phyloP scores from a whole-genome alignment of 1,140 invertebrate genomes.

The Meloidogyne exigua region DNA sequence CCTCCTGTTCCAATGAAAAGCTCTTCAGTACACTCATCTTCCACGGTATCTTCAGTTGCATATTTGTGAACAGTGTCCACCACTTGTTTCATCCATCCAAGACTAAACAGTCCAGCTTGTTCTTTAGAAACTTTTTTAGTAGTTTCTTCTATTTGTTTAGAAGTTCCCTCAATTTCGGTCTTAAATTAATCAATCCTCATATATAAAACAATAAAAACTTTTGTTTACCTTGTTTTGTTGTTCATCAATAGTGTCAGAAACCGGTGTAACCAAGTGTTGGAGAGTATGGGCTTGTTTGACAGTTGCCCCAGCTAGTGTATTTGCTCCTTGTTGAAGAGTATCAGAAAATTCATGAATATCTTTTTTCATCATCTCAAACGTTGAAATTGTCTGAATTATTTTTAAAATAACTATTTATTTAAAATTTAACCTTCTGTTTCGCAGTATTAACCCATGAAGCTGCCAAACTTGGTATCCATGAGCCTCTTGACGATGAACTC shows the following conservation, averaged over 20 bases:
- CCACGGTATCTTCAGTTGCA: conserved; percentile 55
- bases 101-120: conserved; percentile 23
- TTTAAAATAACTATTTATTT: neutral
- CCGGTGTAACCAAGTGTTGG: conserved; percentile 44
- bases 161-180: neutral
- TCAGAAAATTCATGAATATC: conserved; percentile 55
- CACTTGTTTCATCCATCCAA: conserved; percentile 35
- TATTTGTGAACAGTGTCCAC: conserved; percentile 56
- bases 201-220: neutral
- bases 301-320: conserved; percentile 41
- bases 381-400: conserved; percentile 47
- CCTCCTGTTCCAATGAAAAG: conserved; percentile 18
- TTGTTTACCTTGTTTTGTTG: neutral
- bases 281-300: conserved; percentile 48
- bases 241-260: conserved; percentile 26
- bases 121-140: conserved; percentile 23
- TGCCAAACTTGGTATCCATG: conserved; percentile 27
- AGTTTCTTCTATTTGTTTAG: neutral
- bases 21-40: conserved; percentile 46
- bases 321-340: conserved; percentile 50
- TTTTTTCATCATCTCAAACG: conserved; percentile 54
- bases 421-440: conserved; percentile 40
- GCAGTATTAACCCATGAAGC: conserved; percentile 44
- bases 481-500: neutral
- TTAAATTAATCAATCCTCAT: conserved; percentile 8